phyloP scores from a whole-genome alignment of 2,888 invertebrate species.

The Drosophila monieri region DNA sequence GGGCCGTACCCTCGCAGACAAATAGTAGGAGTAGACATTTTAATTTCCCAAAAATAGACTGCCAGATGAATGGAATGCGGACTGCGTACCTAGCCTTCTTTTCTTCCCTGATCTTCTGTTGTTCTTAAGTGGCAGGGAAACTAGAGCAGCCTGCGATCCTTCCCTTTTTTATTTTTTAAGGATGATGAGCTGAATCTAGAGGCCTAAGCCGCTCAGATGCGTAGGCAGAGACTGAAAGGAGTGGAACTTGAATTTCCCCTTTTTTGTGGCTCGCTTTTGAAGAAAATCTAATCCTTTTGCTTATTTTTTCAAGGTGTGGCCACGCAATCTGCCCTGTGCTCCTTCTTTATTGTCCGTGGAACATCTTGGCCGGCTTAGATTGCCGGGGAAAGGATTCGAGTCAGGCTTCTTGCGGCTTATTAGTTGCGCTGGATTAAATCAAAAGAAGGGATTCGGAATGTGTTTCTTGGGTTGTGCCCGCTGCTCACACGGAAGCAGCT shows the following conservation, averaged over 20 bases:
- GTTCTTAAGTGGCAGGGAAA: constrained; percentile 39
- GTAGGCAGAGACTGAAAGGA: constrained; percentile 71
- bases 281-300: constrained; percentile 72
- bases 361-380: constrained; percentile 47
- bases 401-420: constrained; percentile 67
- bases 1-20: constrained; percentile 57
- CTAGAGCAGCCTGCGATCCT: constrained; percentile 37
- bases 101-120: constrained; percentile 23
- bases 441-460: constrained; percentile 49
- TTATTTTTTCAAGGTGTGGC: constrained; percentile 80
- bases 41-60: constrained; percentile 68
- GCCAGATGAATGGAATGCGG: constrained; percentile 58
- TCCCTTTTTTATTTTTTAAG: constrained; percentile 32
- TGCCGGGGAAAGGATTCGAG: constrained; percentile 63
- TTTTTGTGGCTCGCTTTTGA: constrained; percentile 29
- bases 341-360: constrained; percentile 56
- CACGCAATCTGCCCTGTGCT: constrained; percentile 51
- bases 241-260: constrained; percentile 50
- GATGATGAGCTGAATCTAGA: constrained; percentile 16
- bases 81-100: constrained; percentile 10
- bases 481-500: constrained; percentile 67
- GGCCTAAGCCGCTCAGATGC: constrained; percentile 38
- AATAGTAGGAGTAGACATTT: constrained; percentile 79
- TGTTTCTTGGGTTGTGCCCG: constrained; percentile 18
- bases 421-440: constrained; percentile 77